Evolutionary conservation across 2,888 invertebrate species (phyloP), one percentile per base, ranked within the genome.

Genomic region (Pseudococcus viburni): DNA sequence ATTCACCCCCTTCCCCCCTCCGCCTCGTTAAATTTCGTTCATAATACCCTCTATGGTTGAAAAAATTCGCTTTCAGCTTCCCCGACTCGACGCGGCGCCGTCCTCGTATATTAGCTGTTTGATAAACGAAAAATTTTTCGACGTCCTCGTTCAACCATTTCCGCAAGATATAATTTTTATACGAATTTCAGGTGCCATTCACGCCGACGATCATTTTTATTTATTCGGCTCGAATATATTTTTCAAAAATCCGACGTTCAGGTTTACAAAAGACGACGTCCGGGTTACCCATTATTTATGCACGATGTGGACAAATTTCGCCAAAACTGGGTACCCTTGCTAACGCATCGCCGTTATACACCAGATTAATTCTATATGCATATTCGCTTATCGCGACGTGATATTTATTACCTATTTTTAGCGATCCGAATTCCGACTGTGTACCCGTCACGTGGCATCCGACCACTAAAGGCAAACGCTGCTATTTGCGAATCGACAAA

Each of bases 261-360:
- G 17, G 17, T 55, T 85, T 64, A 51, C 96, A 90, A 33, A 46
- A n/a, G 83, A 88, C 19, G 88, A 80, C 19, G 91, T 93, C 15
- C 91, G 92, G 90, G 93, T 96, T 26, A 93, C 94, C 8, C 93
- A 94, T 89, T 91, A 94, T 5, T 91, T 96, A 88, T 93, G 95
- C 0, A 93, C 93, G 0, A 91, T 96, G 77, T 96, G 96, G 95
- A 94, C 94, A 0, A 96, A 96, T 91, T 96, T 96, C 91, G 96
- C 96, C 0, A 94, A 93, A 86, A 93, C 93, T 85, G 95, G 95
- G 96, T 96, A 92, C 92, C n/a, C 26, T 33, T 33, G 26, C 26
- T 1, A 33, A 33, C 26, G 26, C 26, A 33, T 33, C 26, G 26
- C 26, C 26, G 5, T 19, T 19, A 19, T 19, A 19, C n/a, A n/a